phyloP scores from a whole-genome alignment of 2,797 vertebrate species.

The Spinibarbus caldwelli region DNA sequence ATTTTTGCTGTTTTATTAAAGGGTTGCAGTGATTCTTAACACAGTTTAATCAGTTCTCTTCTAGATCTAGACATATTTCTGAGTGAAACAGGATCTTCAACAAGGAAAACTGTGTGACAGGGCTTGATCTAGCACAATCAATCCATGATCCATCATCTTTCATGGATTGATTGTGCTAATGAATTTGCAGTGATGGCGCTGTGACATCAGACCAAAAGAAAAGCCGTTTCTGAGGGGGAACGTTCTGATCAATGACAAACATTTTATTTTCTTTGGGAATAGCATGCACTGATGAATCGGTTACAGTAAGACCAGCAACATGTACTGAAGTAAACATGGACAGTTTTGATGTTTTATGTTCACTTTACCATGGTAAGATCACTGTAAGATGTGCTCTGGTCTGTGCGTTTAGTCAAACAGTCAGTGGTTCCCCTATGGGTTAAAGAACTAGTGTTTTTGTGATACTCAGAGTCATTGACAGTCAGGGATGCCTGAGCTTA shows the following conservation, averaged over 20 bases:
- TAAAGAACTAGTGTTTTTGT: too few species aligned
- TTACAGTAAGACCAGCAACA: neutral
- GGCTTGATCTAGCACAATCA: too few species aligned
- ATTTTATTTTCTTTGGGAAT: neutral
- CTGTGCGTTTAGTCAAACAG: too few species aligned
- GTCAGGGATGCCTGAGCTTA: too few species aligned
- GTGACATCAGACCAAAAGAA: neutral
- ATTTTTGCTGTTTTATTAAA: too few species aligned
- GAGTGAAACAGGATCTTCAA: neutral
- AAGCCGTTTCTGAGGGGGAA: neutral
- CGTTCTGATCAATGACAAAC: neutral
- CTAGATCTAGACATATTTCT: neutral
- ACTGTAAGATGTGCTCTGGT: neutral
- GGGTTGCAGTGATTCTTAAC: neutral
- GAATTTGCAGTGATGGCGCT: too few species aligned
- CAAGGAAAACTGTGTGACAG: too few species aligned
- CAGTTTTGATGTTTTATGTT: neutral
- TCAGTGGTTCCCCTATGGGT: too few species aligned
- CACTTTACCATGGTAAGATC: neutral
- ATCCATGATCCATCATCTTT: too few species aligned
- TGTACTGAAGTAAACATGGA: neutral
- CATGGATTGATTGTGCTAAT: too few species aligned
- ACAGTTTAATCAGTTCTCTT: neutral
- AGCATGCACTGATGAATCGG: neutral
- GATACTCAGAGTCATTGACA: too few species aligned